Base-by-base conservation (phyloP, 64 coral and sea anemone species). In the Montipora efflorescens region DNA sequence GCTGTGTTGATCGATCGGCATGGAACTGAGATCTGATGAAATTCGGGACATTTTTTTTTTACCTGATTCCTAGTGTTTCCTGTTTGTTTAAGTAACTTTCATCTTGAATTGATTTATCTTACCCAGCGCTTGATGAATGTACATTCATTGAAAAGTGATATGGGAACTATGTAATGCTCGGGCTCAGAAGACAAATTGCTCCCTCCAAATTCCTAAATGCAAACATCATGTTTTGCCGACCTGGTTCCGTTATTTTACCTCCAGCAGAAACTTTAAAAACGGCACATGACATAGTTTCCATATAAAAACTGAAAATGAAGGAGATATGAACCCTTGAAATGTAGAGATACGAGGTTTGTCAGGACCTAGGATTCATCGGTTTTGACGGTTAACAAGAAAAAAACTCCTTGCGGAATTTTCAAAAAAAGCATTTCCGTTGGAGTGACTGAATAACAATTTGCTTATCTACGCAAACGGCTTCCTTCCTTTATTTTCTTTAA, bases 41-140 rank as follows among this genome's bases (percentile, higher is more conserved):
- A 84, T 84, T 84, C 81, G 16, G 8, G 16, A 47, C 57, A 84
- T 84, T 67, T 84, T 58, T 47, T 67, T 19, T 36, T 36, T 36
- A 36, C 1, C 15, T 67, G 47, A 8, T 47, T 47, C 48, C 19
- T 18, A 84, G 28, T 47, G 14, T 48, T 9, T 80, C 49, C 49
- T 80, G 51, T 80, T 80, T 80, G 49, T 80, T 80, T 16, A 10
- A 59, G 57, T 55, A 14, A 11, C 53, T 10, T 80, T 23, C 7
- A 80, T 55, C 18, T 36, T 36, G 36, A 36, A 36, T 80, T 22
- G 48, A 55, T 25, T 80, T 80, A 80, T 80, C 76, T 79, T 79
- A 47, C 45, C 76, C 10, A 10, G 76, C 76, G 76, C 76, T 18
- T 18, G 16, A 48, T 48, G 49, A 79, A 16, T 49, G 36, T 52